phyloP scores from a whole-genome alignment of 2,113 vertebrate genomes.

The Zapus hudsonius region DNA sequence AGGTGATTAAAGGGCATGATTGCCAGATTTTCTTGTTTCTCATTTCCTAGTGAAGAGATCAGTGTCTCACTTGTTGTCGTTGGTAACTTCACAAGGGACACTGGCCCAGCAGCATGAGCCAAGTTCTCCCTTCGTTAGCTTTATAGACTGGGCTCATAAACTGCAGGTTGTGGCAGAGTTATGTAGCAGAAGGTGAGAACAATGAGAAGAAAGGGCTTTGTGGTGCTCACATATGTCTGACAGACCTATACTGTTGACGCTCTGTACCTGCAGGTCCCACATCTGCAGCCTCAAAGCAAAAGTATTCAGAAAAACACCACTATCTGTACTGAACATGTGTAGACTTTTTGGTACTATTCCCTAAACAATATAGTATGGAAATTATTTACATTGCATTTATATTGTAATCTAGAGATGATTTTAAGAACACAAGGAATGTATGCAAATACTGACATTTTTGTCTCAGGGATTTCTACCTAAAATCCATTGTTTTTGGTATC shows the following conservation, averaged over 20 bases:
- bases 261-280: background rate
- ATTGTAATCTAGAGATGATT: background rate
- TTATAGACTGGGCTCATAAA: background rate
- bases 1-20: slow-evolving; percentile 32
- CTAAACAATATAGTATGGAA: background rate
- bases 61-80: slow-evolving; percentile 36
- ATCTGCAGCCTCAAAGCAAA: background rate
- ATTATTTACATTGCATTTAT: background rate
- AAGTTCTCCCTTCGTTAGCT: background rate
- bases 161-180: background rate
- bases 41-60: slow-evolving; percentile 31
- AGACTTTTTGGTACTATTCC: background rate
- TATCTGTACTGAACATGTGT: background rate
- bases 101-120: background rate
- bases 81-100: background rate
- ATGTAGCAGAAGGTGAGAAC: background rate
- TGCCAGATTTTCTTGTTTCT: slow-evolving; percentile 2
- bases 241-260: background rate
- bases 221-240: background rate
- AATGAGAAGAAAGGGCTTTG: background rate
- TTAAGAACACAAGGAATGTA: background rate
- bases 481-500: background rate
- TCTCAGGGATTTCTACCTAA: background rate
- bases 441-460: background rate
- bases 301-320: background rate